Evolutionary conservation across 2,888 invertebrate species (phyloP), one percentile per base, ranked within the genome.

Genomic region (Sericinus montela): DNA sequence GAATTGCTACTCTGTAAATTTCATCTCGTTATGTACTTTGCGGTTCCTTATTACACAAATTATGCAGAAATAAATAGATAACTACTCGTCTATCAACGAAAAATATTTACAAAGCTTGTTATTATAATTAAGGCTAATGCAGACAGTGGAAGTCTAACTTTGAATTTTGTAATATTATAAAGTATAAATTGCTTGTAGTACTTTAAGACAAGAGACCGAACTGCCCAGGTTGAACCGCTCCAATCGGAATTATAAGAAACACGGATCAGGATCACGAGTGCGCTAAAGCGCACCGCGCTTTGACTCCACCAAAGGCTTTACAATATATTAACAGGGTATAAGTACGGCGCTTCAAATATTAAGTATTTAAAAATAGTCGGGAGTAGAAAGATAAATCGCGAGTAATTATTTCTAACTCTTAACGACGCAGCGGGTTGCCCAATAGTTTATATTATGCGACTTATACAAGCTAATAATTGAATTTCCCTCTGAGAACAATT

Each of bases 401-500:
- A 63, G 65, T 77, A 80, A 80, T 85, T 83, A 85, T 80, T 82
- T 82, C 75, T 73, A 74, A 79, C 73, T 77, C 63, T 69, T 74
- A 78, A 77, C 77, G 74, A 79, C 75, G 69, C 75, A 68, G 70
- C 72, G 63, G 70, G 72, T 81, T 80, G 77, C 74, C 70, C 76
- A 80, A 80, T 77, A 73, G 69, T 74, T 75, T 75, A 77, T 80
- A 43, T 75, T 65, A 67, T 57, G 69, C 67, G 65, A 70, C 72
- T 72, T 65, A 67, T 58, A 66, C 67, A 64, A 71, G 65, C 58
- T 75, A 80, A 82, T 84, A 87, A 87, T 86, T 86, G 83, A 85
- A 85, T 86, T 87, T 87, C 82, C 75, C 62, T 56, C 51, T 59
- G 72, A 81, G 86, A 88, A 87, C 87, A 86, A 88, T 87, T 84